Conservation (phyloP, 2,113 vertebrate genomes). For the Poeciliopsis turrubarensis region DNA sequence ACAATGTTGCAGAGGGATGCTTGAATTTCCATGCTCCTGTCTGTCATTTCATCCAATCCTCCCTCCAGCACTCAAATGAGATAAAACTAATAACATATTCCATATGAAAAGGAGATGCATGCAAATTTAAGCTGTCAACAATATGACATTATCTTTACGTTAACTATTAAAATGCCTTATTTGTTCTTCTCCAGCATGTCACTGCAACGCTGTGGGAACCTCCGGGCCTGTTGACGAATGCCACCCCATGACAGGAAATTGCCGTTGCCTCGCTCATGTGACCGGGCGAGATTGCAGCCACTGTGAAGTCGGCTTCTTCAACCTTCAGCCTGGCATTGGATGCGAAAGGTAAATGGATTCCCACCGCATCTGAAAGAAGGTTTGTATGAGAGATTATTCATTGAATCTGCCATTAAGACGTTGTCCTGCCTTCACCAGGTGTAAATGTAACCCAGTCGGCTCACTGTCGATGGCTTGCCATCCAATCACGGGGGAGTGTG, state of each 20-base stretch:
- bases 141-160: not conserved
- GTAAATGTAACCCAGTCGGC: constrained; percentile 85
- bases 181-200: constrained; percentile 81
- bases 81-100: constrained; percentile 22
- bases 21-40: constrained; percentile 5
- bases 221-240: constrained; percentile 72
- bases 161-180: constrained; percentile 9
- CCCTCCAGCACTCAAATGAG: constrained; percentile 5
- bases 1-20: constrained; percentile 15
- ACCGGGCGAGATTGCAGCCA: constrained; percentile 81
- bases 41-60: constrained; percentile 17
- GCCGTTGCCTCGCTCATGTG: constrained; percentile 85
- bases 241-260: constrained; percentile 82
- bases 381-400: constrained; percentile 2
- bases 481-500: constrained; percentile 84
- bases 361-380: not conserved
- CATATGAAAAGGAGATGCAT: not conserved
- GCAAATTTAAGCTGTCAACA: not conserved
- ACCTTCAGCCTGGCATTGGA: constrained; percentile 79
- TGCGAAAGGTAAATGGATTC: constrained; percentile 82
- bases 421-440: constrained; percentile 75
- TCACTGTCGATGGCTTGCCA: constrained; percentile 82
- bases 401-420: constrained; percentile 1
- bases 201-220: constrained; percentile 80
- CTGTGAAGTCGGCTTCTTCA: constrained; percentile 85